Evolutionary conservation across 2,113 vertebrate species (phyloP), one percentile per base, ranked within the genome.

Genomic region (Falco punctatus): DNA sequence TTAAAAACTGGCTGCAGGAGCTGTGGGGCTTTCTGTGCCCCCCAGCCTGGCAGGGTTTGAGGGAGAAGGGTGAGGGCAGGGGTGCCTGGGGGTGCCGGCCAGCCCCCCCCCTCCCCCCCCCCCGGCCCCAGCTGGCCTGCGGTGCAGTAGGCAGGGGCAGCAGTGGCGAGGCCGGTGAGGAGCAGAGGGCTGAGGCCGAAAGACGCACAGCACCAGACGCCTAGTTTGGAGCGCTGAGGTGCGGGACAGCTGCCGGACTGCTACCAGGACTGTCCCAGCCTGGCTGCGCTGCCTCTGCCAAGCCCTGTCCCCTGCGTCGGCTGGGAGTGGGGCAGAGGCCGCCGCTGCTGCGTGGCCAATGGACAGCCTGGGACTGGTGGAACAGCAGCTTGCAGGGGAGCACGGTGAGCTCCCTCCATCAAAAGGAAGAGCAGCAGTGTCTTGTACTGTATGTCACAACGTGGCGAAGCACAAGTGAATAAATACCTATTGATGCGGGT

Each of bases 391-490:
- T 35, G 32, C 3, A 2, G 35, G 64, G 32, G 80, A 84, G 30
- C 1, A 1, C 28, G 30, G 58, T 61, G 51, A 42, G 65, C 75
- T 88, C 77, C 85, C 49, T 57, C 49, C 48, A 20, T 40, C 57
- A 9, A 72, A 79, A 23, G 57, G 28, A 72, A 78, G 90, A 88
- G 95, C 93, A 55, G 88, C 96, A 79, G 73, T 51, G 94, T 95
- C 94, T 96, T 44, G 94, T 97, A 96, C 97, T 97, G 95, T 97
- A 92, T 84, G 96, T 96, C 82, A 64, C 84, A 6, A 93, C 55
- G 73, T 95, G 91, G 83, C 65, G 42, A 97, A 98, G 96, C 97
- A 97, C 98, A 96, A 95, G 75, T 96, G 86, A 81, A 95, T 96
- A 95, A 95, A 97, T 96, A 93, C 97, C 98, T 96, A 78, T 95